phyloP scores from a whole-genome alignment of 2,797 vertebrate genomes.

The Botia almorhae region DNA sequence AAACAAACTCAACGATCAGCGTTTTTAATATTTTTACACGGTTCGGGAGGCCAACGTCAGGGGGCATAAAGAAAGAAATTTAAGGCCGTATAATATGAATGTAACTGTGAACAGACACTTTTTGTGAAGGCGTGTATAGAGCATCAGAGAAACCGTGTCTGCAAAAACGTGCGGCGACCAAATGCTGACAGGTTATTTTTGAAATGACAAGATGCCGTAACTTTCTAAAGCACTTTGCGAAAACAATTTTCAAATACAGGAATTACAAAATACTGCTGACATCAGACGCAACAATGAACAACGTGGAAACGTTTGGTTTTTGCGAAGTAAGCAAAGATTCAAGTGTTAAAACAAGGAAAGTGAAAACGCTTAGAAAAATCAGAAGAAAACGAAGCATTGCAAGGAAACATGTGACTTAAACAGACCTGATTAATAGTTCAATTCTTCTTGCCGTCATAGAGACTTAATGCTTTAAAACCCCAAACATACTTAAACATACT shows the following conservation, averaged over 20 bases:
- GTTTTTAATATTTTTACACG: slow-evolving; percentile 2
- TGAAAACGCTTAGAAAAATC: not conserved
- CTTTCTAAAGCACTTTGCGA: slow-evolving; percentile 24
- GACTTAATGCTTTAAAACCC: slow-evolving; percentile 35
- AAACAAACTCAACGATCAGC: slow-evolving; percentile 32
- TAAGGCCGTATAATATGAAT: slow-evolving; percentile 8
- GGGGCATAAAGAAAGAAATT: slow-evolving; percentile 35
- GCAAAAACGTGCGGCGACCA: slow-evolving; percentile 34
- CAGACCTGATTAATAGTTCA: no score
- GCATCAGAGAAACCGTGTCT: slow-evolving; percentile 50
- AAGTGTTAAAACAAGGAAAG: not conserved
- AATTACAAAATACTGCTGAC: slow-evolving; percentile 61
- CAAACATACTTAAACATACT: not conserved
- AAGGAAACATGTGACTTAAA: not conserved
- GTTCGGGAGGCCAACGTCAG: not conserved
- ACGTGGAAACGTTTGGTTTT: slow-evolving; percentile 18
- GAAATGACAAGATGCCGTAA: slow-evolving; percentile 52
- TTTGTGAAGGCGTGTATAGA: slow-evolving; percentile 39
- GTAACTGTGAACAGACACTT: slow-evolving; percentile 33
- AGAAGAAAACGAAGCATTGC: not conserved
- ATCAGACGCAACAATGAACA: slow-evolving; percentile 41
- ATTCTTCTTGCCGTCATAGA: slow-evolving; percentile 27
- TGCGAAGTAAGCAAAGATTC: slow-evolving; percentile 2
- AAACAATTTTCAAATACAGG: slow-evolving; percentile 30
- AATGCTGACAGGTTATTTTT: slow-evolving; percentile 52